Conservation (phyloP, 1,140 invertebrate species). For the Phortica variegata region DNA sequence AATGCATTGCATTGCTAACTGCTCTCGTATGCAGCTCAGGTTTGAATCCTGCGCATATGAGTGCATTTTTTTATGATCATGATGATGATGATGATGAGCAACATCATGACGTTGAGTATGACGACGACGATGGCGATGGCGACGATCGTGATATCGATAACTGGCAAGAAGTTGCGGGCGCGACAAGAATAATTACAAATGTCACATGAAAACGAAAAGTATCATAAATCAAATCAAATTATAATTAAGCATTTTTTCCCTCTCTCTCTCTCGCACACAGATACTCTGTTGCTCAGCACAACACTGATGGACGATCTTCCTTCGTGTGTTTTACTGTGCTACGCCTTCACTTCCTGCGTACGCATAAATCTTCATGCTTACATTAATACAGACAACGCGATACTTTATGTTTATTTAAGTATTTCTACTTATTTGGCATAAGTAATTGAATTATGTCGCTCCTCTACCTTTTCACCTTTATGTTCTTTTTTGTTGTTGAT, state of each 20-base stretch:
- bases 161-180: constrained; percentile 32
- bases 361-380: too few species aligned
- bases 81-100: constrained; percentile 15
- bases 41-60: constrained; percentile 49
- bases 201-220: constrained; percentile 50
- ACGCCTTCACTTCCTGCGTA: constrained; percentile 22
- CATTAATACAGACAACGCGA: too few species aligned
- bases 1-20: too few species aligned
- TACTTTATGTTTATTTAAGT: constrained; percentile 34
- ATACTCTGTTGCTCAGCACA: constrained; percentile 1
- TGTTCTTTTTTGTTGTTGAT: constrained; percentile 42
- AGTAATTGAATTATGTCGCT: constrained; percentile 45
- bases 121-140: constrained; percentile 24
- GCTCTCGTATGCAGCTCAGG: constrained; percentile 50
- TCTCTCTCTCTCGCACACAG: constrained; percentile 3
- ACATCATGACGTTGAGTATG: constrained; percentile 6
- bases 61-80: constrained; percentile 22
- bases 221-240: constrained; percentile 57
- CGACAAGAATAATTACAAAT: constrained; percentile 57
- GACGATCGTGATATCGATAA: constrained; percentile 30
- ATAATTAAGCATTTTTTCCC: constrained; percentile 53
- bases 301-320: constrained; percentile 2
- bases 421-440: constrained; percentile 53
- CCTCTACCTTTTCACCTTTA: too few species aligned
- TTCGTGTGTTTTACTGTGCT: constrained; percentile 25